Conservation (phyloP, 1,140 invertebrate genomes). For the Dryas iulia region DNA sequence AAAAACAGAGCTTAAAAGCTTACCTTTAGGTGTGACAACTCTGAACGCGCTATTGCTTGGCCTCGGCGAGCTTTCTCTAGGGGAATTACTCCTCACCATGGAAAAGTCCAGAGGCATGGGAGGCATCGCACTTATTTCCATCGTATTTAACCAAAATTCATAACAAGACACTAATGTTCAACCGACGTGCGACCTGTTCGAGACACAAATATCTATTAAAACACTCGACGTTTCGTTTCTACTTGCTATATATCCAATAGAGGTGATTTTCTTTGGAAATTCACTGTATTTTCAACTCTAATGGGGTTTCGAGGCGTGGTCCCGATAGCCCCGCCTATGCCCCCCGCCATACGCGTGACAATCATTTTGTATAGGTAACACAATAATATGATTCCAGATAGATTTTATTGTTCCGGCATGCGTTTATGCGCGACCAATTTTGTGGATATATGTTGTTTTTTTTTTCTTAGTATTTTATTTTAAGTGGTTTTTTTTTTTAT, state of each 20-base stretch:
- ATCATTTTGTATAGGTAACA: constrained; percentile 80
- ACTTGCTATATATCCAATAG: constrained; percentile 40
- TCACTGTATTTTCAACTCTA: constrained; percentile 69
- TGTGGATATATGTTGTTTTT: constrained; percentile 32
- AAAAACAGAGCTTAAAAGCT: constrained; percentile 6
- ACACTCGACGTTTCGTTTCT: constrained; percentile 48
- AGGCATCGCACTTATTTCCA: constrained; percentile 80
- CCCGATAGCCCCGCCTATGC: constrained; percentile 52
- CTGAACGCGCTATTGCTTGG: constrained; percentile 76
- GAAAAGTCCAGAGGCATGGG: constrained; percentile 80
- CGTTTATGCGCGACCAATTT: constrained; percentile 69
- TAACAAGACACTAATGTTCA: constrained; percentile 38
- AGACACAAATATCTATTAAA: constrained; percentile 67
- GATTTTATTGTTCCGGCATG: constrained; percentile 76
- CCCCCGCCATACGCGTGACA: constrained; percentile 72
- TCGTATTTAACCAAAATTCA: constrained; percentile 37
- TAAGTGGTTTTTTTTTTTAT: not conserved
- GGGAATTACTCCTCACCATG: constrained; percentile 70
- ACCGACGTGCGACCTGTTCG: constrained; percentile 64
- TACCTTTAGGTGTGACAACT: constrained; percentile 78
- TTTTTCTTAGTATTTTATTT: constrained; percentile 19
- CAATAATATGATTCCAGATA: constrained; percentile 79
- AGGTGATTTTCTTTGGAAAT: constrained; percentile 60
- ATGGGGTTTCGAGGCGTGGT: constrained; percentile 57
- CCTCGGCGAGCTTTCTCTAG: constrained; percentile 65